A percentile compares a stretch with the other conserved stretches of the same genome.
These are phyloP conservation scores for Lepidurus arcticus DNA, from an alignment of 1,140 invertebrate genomes.

Conservation along the genomic window DNA sequence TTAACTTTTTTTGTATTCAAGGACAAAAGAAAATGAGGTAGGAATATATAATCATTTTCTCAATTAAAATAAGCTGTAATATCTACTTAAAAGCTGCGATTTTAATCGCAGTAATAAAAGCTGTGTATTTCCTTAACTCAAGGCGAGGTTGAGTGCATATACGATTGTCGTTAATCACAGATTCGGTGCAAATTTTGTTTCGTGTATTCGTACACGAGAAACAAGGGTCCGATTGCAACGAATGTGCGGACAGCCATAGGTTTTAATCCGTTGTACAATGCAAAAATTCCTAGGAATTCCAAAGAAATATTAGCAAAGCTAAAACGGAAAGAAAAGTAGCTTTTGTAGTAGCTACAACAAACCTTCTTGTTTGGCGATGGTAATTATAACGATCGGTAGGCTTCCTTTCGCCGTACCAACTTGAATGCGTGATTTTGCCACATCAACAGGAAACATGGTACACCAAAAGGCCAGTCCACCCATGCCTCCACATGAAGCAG, in stretches of 20 bases:
- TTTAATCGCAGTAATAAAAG: too few relatives aligned
- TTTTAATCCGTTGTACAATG: slow-evolving; percentile 32
- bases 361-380: slow-evolving; percentile 32
- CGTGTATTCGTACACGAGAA: slow-evolving; percentile 31
- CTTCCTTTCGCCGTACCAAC: slow-evolving; percentile 26
- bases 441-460: slow-evolving; percentile 33
- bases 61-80: too few relatives aligned
- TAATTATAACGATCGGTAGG: slow-evolving; percentile 23
- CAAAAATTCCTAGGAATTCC: slow-evolving; percentile 23
- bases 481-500: slow-evolving; percentile 29
- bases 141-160: too few relatives aligned
- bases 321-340: background rate
- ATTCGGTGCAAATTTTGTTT: slow-evolving; percentile 25
- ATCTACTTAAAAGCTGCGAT: too few relatives aligned
- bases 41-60: too few relatives aligned
- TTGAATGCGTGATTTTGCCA: slow-evolving; percentile 31
- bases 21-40: too few relatives aligned
- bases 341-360: background rate
- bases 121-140: too few relatives aligned
- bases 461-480: slow-evolving; percentile 32
- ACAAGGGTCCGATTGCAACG: slow-evolving; percentile 31
- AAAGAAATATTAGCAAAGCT: background rate
- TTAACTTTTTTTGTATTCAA: too few relatives aligned
- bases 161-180: slow-evolving; percentile 1
- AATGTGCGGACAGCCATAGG: slow-evolving; percentile 31